These are phyloP conservation scores for Aplochiton taeniatus DNA, from an alignment of 2,797 vertebrate species.

Conservation along the genomic window DNA sequence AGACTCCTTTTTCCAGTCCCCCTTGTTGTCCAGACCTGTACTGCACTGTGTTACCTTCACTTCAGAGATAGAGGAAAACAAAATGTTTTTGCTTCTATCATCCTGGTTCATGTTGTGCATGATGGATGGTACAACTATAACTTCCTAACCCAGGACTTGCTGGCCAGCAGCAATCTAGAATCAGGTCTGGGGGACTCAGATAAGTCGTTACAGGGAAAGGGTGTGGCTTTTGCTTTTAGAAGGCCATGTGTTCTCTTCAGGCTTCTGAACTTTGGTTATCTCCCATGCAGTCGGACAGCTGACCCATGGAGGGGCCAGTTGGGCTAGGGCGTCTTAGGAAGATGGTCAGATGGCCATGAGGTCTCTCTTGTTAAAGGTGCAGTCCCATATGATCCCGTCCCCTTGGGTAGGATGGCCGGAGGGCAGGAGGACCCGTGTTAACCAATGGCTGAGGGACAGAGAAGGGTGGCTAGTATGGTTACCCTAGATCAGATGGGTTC, in stretches of 20 bases:
- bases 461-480: no score
- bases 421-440: constrained; percentile 90
- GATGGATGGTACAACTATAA: no score
- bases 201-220: not conserved
- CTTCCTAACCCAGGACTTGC: no score
- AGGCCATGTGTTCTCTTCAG: no score
- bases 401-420: constrained; percentile 84
- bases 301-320: not conserved
- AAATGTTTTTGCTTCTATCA: no score
- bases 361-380: constrained; percentile 65
- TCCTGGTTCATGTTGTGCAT: no score
- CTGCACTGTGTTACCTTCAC: no score
- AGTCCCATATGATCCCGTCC: constrained; percentile 88
- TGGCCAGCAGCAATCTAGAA: constrained; percentile 1
- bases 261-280: not conserved
- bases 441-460: constrained; percentile 84
- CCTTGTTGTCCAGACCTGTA: no score
- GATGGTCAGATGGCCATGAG: constrained; percentile 83
- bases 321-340: not conserved
- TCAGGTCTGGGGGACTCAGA: not conserved
- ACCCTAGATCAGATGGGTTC: not conserved
- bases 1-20: no score
- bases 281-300: not conserved
- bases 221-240: not conserved
- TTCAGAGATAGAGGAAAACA: no score